These are phyloP conservation scores for Kradibia gibbosae DNA, from an alignment of 1,140 invertebrate genomes.

Conservation along the genomic window DNA sequence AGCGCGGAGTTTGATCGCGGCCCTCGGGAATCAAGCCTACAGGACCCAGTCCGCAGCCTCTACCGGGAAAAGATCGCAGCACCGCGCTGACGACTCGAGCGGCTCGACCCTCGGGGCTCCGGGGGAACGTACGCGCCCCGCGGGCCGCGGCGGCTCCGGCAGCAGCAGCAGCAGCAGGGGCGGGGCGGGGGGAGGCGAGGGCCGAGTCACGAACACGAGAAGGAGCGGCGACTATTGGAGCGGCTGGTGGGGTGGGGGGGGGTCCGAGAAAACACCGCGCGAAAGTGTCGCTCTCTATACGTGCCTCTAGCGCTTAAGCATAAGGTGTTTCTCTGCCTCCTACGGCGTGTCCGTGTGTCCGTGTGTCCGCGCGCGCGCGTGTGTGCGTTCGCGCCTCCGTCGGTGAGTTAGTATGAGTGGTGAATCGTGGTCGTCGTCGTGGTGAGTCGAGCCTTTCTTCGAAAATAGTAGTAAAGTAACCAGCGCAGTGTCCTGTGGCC, in stretches of 20 bases:
- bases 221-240: neutral
- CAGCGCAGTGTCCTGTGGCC: constrained; percentile 13
- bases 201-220: too few species aligned
- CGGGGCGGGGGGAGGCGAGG: too few species aligned
- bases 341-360: neutral
- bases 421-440: neutral
- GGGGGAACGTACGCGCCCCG: neutral
- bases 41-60: neutral
- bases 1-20: constrained; percentile 38
- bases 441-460: constrained; percentile 6
- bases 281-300: too few species aligned
- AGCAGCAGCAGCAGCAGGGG: too few species aligned
- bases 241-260: neutral
- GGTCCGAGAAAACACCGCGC: too few species aligned
- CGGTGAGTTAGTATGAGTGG: too few species aligned
- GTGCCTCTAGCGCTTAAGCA: neutral
- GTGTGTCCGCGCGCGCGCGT: neutral
- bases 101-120: too few species aligned
- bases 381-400: neutral
- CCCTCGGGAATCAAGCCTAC: constrained; percentile 19
- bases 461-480: constrained; percentile 27
- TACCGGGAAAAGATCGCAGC: constrained; percentile 34
- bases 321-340: neutral
- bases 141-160: too few species aligned
- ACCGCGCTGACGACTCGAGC: neutral